Base-by-base conservation (phyloP, 2,797 vertebrate genomes). In the Serranus cabrilla region DNA sequence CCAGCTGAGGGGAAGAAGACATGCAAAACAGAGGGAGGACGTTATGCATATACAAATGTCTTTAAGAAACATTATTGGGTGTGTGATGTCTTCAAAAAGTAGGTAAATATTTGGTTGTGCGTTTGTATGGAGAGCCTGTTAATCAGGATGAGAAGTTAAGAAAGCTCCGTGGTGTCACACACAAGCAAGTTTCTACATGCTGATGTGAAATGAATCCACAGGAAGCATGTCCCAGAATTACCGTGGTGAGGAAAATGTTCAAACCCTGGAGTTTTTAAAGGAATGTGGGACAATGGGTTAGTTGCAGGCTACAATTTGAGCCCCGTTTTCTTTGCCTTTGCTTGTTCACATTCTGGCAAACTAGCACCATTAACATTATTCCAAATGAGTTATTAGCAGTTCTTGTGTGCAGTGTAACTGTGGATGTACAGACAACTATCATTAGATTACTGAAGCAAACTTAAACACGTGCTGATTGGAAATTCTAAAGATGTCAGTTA, bases 1-100 rank as follows among this genome's bases (percentile, higher is more conserved):
- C 96, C 96, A 92, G 94, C 76, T 95, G 82, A 43, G 11, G 57
- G 23, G 31, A 14, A n/a, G 45, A 62, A 21, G 45, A 72, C 7
- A 74, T 27, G 16, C n/a, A 43, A 25, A 59, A n/a, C 23, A 67
- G 4, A 50, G 14, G 14, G 16, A 68, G 5, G 59, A 1, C 1
- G 17, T 78, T 61, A 60, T 1, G 11, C 4, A 31, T 2, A 39
- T 1, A 21, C 9, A 23, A 14, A 25, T 27, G 27, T 27, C 27
- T 27, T 27, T 6, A 34, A 34, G 7, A 7, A 34, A 8, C 7
- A 34, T 34, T 7, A 34, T 34, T 34, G 34, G 34, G 34, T 9
- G 34, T 34, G 34, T 34, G 34, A 34, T n/a, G 42, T 61, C 27
- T 56, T 46, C 13, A 7, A 65, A 27, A 40, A 34, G 9, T 8